Percentiles rank a stretch among this genome's conserved stretches.
These are phyloP conservation scores for Miichthys miiuy DNA, from an alignment of 2,797 vertebrate genomes.

Conservation along the genomic window DNA sequence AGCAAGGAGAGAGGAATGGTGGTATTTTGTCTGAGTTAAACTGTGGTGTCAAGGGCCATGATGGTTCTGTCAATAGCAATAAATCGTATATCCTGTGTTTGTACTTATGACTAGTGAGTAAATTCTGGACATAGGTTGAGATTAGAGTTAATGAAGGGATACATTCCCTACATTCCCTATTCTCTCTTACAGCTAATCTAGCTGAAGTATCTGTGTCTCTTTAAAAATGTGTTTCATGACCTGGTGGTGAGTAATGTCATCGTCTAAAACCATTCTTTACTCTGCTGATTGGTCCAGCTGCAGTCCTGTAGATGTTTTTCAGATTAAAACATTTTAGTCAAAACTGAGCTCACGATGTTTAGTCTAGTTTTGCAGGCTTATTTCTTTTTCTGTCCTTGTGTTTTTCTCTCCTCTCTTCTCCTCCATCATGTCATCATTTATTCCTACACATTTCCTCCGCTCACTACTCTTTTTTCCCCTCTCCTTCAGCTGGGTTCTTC, in stretches of 20 bases:
- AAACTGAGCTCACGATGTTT: constrained; percentile 12
- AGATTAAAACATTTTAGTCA: background rate
- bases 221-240: background rate
- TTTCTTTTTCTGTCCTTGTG: background rate
- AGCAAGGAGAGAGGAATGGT: constrained; percentile 25
- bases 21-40: constrained; percentile 63
- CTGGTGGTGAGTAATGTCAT: background rate
- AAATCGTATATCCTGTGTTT: constrained; percentile 55
- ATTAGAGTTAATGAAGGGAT: constrained; percentile 10
- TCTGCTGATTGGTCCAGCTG: background rate
- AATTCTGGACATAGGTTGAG: constrained; percentile 33
- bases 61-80: constrained; percentile 66
- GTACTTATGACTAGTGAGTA: constrained; percentile 7
- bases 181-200: background rate
- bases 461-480: constrained; percentile 11
- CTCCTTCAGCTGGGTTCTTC: constrained; percentile 3
- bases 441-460: constrained; percentile 18
- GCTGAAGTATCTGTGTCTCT: too few species aligned
- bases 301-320: constrained; percentile 1
- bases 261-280: background rate
- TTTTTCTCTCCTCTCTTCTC: constrained; percentile 15
- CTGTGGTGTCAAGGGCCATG: constrained; percentile 50
- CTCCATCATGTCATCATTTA: constrained; percentile 21
- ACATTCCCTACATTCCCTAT: background rate
- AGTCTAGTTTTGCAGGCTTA: background rate